A percentile compares a stretch with the other conserved stretches of the same genome.
Evolutionary conservation across 2,888 invertebrate genomes (phyloP).

Genomic region (Lepidocyrtoides sp.): DNA sequence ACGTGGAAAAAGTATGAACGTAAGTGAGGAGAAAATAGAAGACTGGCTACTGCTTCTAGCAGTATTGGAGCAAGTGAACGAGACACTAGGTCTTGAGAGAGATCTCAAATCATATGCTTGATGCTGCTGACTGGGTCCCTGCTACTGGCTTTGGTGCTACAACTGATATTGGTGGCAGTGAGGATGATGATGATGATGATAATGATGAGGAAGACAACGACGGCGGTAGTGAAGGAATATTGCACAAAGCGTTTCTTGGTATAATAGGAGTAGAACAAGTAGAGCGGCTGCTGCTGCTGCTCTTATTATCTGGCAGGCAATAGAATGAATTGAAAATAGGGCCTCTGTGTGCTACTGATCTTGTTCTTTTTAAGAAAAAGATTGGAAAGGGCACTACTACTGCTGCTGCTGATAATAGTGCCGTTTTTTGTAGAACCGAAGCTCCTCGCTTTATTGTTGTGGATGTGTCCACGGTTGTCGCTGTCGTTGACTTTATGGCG

Average conservation of each 20-base stretch:
- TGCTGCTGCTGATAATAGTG: slow-evolving; percentile 45
- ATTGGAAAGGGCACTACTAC: slow-evolving; percentile 59
- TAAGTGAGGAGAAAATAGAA: slow-evolving; percentile 30
- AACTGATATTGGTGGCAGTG: background rate
- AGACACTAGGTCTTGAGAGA: slow-evolving; percentile 65
- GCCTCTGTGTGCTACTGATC: background rate
- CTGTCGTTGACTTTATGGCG: background rate
- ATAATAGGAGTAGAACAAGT: background rate
- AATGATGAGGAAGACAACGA: no score
- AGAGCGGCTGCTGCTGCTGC: slow-evolving; percentile 25
- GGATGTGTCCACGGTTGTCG: background rate
- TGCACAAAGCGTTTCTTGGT: background rate
- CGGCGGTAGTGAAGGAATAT: background rate
- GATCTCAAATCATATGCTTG: slow-evolving; percentile 76
- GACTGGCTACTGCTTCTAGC: background rate
- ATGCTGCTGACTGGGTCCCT: slow-evolving; percentile 40
- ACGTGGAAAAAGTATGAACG: slow-evolving; percentile 27
- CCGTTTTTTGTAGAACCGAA: background rate
- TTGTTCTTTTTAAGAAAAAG: slow-evolving; percentile 21
- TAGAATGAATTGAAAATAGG: background rate
- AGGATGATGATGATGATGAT: background rate
- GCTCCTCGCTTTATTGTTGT: no score
- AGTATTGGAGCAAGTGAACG: slow-evolving; percentile 40
- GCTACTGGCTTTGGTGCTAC: background rate
- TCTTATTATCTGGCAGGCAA: slow-evolving; percentile 1